A percentile compares a stretch with the other conserved stretches of the same genome.
phyloP scores from a whole-genome alignment of 2,797 vertebrate species.

The Sus cebifrons region DNA sequence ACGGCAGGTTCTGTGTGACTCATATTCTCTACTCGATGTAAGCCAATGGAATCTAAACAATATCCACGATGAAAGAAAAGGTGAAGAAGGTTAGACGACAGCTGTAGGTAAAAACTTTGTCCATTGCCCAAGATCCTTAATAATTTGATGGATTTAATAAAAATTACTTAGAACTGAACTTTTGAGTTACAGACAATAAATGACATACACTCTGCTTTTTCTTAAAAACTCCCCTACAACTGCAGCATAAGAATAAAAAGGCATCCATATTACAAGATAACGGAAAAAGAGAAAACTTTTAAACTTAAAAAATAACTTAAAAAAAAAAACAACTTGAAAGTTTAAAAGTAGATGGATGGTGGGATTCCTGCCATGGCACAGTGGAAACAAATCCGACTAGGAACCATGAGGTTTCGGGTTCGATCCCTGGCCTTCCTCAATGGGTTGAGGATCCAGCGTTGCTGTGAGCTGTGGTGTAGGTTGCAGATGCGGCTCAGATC shows the following conservation, averaged over 20 bases:
- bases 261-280: background rate
- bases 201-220: background rate
- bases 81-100: background rate
- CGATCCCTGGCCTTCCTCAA: no score
- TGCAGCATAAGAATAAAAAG: background rate
- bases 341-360: background rate
- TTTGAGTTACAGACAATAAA: background rate
- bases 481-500: no score
- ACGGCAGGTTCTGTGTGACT: slow-evolving; percentile 97
- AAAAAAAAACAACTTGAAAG: background rate
- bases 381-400: no score
- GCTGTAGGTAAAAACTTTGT: background rate
- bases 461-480: no score
- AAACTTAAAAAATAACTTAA: background rate
- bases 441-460: no score
- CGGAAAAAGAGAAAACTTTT: background rate
- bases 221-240: background rate
- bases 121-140: background rate
- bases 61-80: background rate
- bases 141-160: background rate
- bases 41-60: slow-evolving; percentile 94
- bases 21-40: slow-evolving; percentile 98
- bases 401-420: no score
- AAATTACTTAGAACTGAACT: slow-evolving; percentile 40
- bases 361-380: no score